Evolutionary conservation across 2,888 invertebrate species (phyloP).

Genomic region (Hydroisotoma schaefferi): DNA sequence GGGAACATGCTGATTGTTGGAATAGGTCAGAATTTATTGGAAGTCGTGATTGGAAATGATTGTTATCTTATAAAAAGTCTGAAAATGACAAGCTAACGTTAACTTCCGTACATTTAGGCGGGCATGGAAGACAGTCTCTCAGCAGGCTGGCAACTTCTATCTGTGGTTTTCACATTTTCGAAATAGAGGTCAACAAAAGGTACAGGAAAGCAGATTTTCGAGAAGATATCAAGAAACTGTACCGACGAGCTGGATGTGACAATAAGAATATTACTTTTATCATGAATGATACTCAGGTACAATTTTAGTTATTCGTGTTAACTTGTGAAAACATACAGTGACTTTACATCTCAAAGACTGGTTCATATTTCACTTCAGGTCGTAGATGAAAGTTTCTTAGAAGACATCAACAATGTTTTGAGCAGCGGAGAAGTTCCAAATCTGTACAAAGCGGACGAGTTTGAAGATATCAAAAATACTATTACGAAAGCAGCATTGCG

Average conservation of each 20-base stretch:
- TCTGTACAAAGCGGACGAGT: constrained; percentile 80
- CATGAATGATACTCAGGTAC: constrained; percentile 74
- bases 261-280: constrained; percentile 72
- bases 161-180: constrained; percentile 71
- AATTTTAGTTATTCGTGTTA: background rate
- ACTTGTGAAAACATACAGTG: background rate
- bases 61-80: background rate
- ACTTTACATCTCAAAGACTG: background rate
- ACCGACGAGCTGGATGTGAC: constrained; percentile 69
- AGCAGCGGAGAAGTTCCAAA: constrained; percentile 85
- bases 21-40: constrained; percentile 57
- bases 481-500: constrained; percentile 60
- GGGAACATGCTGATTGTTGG: constrained; percentile 82
- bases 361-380: constrained; percentile 53
- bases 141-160: constrained; percentile 73
- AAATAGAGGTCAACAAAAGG: constrained; percentile 71
- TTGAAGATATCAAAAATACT: constrained; percentile 71
- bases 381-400: constrained; percentile 76
- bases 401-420: constrained; percentile 82
- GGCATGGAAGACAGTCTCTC: constrained; percentile 78
- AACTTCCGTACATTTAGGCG: constrained; percentile 51
- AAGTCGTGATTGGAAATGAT: background rate
- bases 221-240: constrained; percentile 75
- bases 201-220: constrained; percentile 73
- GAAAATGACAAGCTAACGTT: background rate